Evolutionary conservation across 2,888 invertebrate species (phyloP).

Genomic region (Rosalia funebris): DNA sequence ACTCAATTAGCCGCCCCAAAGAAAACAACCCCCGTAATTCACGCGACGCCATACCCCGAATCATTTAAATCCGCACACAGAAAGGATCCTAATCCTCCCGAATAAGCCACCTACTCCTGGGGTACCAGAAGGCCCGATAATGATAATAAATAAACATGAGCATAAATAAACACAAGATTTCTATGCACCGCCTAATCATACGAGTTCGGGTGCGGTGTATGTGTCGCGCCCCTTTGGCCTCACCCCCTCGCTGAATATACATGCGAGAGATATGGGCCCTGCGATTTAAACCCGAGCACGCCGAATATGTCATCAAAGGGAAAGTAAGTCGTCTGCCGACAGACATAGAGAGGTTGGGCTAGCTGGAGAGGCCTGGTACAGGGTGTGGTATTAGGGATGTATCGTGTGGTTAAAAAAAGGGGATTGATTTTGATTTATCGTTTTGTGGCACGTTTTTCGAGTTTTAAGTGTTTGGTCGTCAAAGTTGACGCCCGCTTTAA

Average conservation of each 20-base stretch:
- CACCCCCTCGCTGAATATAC: constrained; percentile 27
- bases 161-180: constrained; percentile 25
- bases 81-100: constrained; percentile 27
- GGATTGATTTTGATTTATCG: too few relatives aligned
- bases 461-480: too few relatives aligned
- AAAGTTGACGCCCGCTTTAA: too few relatives aligned
- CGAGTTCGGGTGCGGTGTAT: constrained; percentile 12
- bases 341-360: too few relatives aligned
- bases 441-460: too few relatives aligned
- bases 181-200: constrained; percentile 27
- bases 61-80: constrained; percentile 36
- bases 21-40: too few relatives aligned
- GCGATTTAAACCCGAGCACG: constrained; percentile 2
- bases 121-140: constrained; percentile 15
- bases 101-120: constrained; percentile 16
- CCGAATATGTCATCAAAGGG: constrained; percentile 24
- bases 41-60: constrained; percentile 34
- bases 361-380: too few relatives aligned
- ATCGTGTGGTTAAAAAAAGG: too few relatives aligned
- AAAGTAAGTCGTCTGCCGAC: too few relatives aligned
- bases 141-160: constrained; percentile 36
- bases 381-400: too few relatives aligned
- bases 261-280: constrained; percentile 18
- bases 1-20: too few relatives aligned
- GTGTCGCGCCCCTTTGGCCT: constrained; percentile 13